Base-by-base conservation (phyloP, 2,888 invertebrate genomes). In the Cerastis leucographa region DNA sequence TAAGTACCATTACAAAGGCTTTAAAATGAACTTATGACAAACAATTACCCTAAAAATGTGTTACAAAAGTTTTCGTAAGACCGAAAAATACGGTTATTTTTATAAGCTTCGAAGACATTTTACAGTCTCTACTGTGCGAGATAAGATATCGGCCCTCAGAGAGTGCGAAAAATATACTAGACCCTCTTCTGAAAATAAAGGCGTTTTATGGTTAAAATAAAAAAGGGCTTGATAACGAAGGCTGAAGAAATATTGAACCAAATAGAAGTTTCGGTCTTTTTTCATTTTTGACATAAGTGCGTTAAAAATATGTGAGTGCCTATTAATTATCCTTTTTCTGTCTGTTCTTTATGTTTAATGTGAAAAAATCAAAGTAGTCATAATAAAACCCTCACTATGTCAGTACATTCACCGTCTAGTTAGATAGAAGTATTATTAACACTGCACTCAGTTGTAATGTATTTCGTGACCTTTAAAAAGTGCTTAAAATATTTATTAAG, bases 71-170 rank as follows among this genome's bases (percentile, higher is more conserved):
- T 70, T 68, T 65, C 64, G 54, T 35, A 59, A 69, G n/a, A 54
- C 54, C 61, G 14, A 70, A 85, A 66, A 69, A 73, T 51, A 78
- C 59, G 68, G 62, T 74, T 78, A 74, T 76, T 81, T 87, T 71
- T 75, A 76, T 54, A 81, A 70, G 65, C 76, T 69, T 69, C 22
- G 64, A 81, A 79, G 72, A 71, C 69, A 64, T 71, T 77, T 81
- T 59, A 65, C 76, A 77, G 68, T 67, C 62, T 74, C 70, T 25
- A 66, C 35, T 56, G 59, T 40, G 61, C 40, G 56, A 70, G 85
- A 85, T 85, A 85, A 81, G 79, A 74, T 81, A 87, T 81, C 85
- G 82, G 82, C 42, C 81, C 78, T 74, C 44, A 25, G 78, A 73
- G 82, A 82, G 75, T 59, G 85, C 66, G 71, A 78, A 85, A 70